Conservation (phyloP, 1,140 invertebrate genomes). For the Drosophila obscura region DNA sequence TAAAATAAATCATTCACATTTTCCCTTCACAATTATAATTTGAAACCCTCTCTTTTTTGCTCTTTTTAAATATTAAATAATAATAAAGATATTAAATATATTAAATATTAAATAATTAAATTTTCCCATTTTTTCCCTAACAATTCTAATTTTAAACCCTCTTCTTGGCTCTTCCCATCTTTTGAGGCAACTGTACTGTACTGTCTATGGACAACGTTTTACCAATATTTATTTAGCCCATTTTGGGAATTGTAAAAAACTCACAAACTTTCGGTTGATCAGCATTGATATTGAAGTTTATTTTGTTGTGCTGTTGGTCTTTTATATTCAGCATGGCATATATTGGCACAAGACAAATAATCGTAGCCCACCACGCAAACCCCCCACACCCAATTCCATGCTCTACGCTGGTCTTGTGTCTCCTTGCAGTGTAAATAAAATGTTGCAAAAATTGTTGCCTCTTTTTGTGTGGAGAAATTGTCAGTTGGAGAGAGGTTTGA, state of each 20-base stretch:
- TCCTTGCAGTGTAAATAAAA: constrained; percentile 47
- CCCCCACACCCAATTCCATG: neutral
- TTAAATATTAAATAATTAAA: too few relatives aligned
- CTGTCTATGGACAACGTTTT: constrained; percentile 5
- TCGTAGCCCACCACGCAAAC: constrained; percentile 13
- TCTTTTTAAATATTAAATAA: too few relatives aligned
- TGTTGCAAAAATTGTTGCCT: constrained; percentile 36
- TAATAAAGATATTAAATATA: too few relatives aligned
- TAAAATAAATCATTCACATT: too few relatives aligned
- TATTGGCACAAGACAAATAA: constrained; percentile 59
- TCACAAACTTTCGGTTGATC: constrained; percentile 36
- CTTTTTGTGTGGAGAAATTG: constrained; percentile 14
- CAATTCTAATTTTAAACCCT: neutral
- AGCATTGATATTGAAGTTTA: constrained; percentile 54
- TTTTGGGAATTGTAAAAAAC: constrained; percentile 18
- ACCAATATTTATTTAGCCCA: constrained; percentile 40
- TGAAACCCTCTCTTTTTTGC: too few relatives aligned
- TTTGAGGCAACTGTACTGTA: neutral
- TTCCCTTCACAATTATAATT: neutral
- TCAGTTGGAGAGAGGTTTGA: constrained; percentile 1
- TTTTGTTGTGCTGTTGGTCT: constrained; percentile 21
- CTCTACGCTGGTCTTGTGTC: neutral
- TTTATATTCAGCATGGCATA: constrained; percentile 55
- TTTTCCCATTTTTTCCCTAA: too few relatives aligned
- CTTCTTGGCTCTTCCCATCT: neutral